Conservation (phyloP, 2,797 vertebrate genomes). For the Yasuhikotakia modesta region DNA sequence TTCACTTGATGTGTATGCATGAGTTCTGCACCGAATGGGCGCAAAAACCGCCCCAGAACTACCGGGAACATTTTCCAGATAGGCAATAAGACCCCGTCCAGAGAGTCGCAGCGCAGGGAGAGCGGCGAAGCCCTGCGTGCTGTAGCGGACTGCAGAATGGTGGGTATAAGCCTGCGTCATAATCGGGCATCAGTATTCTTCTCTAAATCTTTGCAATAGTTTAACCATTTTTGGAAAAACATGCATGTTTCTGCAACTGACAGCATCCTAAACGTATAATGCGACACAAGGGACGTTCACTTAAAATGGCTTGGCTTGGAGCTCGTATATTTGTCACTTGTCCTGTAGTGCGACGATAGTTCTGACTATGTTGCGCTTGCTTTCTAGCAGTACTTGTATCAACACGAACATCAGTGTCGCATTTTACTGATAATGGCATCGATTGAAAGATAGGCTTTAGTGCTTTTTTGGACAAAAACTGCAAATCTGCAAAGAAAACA, state of each 20-base stretch:
- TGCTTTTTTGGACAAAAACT: neutral
- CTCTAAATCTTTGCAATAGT: slow-evolving; percentile 57
- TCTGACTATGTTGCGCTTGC: neutral
- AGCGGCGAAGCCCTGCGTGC: slow-evolving; percentile 87
- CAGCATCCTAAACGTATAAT: slow-evolving; percentile 36
- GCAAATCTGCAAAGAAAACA: neutral
- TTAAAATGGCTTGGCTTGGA: neutral
- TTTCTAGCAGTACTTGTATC: neutral
- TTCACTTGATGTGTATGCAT: slow-evolving; percentile 93
- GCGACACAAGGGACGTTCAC: slow-evolving; percentile 23
- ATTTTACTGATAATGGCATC: neutral
- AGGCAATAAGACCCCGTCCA: slow-evolving; percentile 79
- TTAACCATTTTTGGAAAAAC: slow-evolving; percentile 62
- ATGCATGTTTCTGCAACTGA: slow-evolving; percentile 12
- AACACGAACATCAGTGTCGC: neutral
- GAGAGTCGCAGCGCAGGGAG: slow-evolving; percentile 86
- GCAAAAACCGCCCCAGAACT: slow-evolving; percentile 89
- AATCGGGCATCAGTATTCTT: slow-evolving; percentile 34
- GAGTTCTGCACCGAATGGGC: slow-evolving; percentile 97
- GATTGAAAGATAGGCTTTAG: neutral
- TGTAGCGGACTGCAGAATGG: slow-evolving; percentile 97
- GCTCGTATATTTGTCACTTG: neutral
- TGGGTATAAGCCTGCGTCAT: slow-evolving; percentile 74
- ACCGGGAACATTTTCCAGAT: slow-evolving; percentile 63
- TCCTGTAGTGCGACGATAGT: neutral